phyloP scores from a whole-genome alignment of 2,888 invertebrate genomes.

The Pomacea canaliculata region DNA sequence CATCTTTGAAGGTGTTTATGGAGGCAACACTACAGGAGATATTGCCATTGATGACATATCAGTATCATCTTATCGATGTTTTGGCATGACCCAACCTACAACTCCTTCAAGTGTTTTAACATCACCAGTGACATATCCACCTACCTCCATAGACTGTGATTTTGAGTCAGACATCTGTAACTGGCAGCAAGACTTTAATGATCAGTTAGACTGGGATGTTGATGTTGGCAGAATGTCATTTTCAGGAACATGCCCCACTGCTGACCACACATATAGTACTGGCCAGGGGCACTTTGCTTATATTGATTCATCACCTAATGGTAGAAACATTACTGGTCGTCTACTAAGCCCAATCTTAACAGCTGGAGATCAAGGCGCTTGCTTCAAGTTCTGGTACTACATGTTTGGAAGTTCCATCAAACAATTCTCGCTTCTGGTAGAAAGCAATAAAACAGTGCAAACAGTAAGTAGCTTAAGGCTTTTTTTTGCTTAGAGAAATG shows the following conservation, averaged over 20 bases:
- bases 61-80: constrained; percentile 39
- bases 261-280: constrained; percentile 62
- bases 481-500: no score
- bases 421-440: constrained; percentile 49
- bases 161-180: constrained; percentile 60
- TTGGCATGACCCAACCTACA: constrained; percentile 32
- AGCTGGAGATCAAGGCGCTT: constrained; percentile 45
- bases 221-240: constrained; percentile 43
- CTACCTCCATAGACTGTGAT: constrained; percentile 52
- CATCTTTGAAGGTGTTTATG: constrained; percentile 62
- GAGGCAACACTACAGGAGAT: constrained; percentile 57
- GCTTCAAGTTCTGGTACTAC: constrained; percentile 66
- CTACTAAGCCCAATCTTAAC: constrained; percentile 45
- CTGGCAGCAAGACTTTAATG: constrained; percentile 58
- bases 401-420: constrained; percentile 66
- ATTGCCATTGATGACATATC: constrained; percentile 66
- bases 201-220: constrained; percentile 60
- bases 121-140: constrained; percentile 47
- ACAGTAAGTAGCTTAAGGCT: no score
- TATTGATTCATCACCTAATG: constrained; percentile 45
- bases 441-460: not conserved
- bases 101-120: constrained; percentile 36
- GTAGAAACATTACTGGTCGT: constrained; percentile 49
- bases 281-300: constrained; percentile 53
- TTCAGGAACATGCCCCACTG: constrained; percentile 57